A percentile compares a stretch with the other conserved stretches of the same genome.
Conservation (phyloP, 2,888 invertebrate genomes). For the Thymelicus lineola region DNA sequence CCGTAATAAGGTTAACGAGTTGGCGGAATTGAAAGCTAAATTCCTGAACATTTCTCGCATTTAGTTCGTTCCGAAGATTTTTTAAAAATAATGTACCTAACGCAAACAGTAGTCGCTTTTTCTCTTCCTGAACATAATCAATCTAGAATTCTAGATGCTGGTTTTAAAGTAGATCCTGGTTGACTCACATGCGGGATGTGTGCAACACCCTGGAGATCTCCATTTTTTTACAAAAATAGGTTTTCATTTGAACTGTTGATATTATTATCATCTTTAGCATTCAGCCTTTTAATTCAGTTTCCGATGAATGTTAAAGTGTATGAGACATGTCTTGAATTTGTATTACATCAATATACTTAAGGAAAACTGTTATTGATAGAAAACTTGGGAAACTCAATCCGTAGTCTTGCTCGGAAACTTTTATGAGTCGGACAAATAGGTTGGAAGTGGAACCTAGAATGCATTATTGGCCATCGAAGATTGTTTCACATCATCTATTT, state of each 20-base stretch:
- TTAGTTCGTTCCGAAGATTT: slow-evolving; percentile 61
- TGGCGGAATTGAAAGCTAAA: slow-evolving; percentile 61
- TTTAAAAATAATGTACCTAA: slow-evolving; percentile 39
- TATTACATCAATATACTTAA: slow-evolving; percentile 20
- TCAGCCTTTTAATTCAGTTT: too few relatives aligned
- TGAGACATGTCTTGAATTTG: too few relatives aligned
- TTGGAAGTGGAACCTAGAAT: slow-evolving; percentile 70
- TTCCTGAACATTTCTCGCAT: slow-evolving; percentile 62
- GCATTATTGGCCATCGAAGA: slow-evolving; percentile 75
- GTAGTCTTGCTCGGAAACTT: slow-evolving; percentile 67
- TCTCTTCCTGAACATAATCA: too few relatives aligned
- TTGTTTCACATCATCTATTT: slow-evolving; percentile 57
- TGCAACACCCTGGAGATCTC: too few relatives aligned
- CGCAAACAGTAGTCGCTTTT: neutral
- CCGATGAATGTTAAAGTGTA: neutral
- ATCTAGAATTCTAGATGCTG: too few relatives aligned
- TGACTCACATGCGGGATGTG: too few relatives aligned
- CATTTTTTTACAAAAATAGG: too few relatives aligned
- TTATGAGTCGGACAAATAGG: slow-evolving; percentile 75
- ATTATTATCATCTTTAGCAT: too few relatives aligned
- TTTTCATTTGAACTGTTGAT: too few relatives aligned
- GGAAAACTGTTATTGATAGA: slow-evolving; percentile 45
- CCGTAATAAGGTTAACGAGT: slow-evolving; percentile 77
- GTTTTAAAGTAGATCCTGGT: too few relatives aligned
- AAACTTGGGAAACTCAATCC: slow-evolving; percentile 66